These are phyloP conservation scores for Paradoxurus hermaphroditus DNA, from an alignment of 2,113 vertebrate genomes.

Conservation along the genomic window DNA sequence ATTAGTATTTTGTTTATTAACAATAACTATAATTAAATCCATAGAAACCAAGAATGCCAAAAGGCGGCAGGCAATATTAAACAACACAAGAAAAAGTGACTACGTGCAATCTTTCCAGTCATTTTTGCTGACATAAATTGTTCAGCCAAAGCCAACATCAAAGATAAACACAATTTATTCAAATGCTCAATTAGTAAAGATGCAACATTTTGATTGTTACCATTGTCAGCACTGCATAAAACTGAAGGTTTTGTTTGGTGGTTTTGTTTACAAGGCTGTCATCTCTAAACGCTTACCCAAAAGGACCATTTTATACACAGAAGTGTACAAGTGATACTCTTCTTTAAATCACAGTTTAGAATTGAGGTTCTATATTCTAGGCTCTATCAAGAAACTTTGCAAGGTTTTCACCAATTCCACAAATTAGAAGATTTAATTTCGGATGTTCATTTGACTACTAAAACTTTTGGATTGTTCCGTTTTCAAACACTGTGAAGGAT, in stretches of 20 bases:
- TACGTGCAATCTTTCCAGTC: not conserved
- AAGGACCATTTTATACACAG: not conserved
- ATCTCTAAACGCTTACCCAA: not conserved
- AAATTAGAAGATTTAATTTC: not conserved
- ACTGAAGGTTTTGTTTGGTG: not conserved
- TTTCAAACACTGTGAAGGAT: not conserved
- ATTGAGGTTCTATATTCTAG: not conserved
- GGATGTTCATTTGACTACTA: not conserved
- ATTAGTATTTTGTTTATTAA: not conserved
- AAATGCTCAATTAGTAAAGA: not conserved
- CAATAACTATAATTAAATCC: not conserved
- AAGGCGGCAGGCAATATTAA: not conserved
- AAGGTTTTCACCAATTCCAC: not conserved
- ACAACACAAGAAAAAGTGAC: not conserved
- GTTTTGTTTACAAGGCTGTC: not conserved
- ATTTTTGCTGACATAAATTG: constrained; percentile 22
- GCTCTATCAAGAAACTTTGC: constrained; percentile 6
- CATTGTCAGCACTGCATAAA: not conserved
- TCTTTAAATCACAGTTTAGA: not conserved
- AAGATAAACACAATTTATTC: not conserved
- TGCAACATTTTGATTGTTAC: not conserved
- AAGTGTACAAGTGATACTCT: not conserved
- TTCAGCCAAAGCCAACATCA: not conserved
- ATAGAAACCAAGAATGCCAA: not conserved
- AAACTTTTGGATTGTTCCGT: not conserved